These are phyloP conservation scores for Plagodis dolabraria DNA, from an alignment of 2,888 invertebrate species.

Conservation along the genomic window DNA sequence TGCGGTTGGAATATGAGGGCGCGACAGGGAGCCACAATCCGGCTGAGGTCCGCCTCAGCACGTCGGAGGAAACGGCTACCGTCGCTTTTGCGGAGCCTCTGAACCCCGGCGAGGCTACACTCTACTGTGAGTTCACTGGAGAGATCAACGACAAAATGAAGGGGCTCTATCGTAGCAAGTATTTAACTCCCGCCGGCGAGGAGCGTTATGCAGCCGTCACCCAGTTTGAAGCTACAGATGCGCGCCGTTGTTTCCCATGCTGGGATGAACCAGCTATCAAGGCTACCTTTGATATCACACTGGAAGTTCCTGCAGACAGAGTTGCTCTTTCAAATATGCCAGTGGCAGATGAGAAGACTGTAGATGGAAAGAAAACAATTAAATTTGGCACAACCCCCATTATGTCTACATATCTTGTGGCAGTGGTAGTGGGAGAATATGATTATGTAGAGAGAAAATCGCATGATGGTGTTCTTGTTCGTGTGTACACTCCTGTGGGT, in stretches of 20 bases:
- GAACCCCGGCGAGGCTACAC: slow-evolving; percentile 80
- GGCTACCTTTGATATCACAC: slow-evolving; percentile 95
- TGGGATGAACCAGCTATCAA: slow-evolving; percentile 99
- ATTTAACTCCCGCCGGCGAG: slow-evolving; percentile 89
- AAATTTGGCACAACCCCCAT: slow-evolving; percentile 94
- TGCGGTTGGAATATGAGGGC: slow-evolving; percentile 78
- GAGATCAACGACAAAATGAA: slow-evolving; percentile 96
- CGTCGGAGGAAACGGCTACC: slow-evolving; percentile 88
- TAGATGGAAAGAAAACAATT: slow-evolving; percentile 82
- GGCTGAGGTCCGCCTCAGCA: slow-evolving; percentile 64
- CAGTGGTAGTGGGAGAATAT: slow-evolving; percentile 97
- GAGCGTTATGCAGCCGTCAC: slow-evolving; percentile 94
- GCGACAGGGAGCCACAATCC: slow-evolving; percentile 57
- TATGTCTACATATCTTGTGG: slow-evolving; percentile 98
- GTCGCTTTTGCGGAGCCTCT: slow-evolving; percentile 87
- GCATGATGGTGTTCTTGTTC: slow-evolving; percentile 91
- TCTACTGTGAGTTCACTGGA: slow-evolving; percentile 92
- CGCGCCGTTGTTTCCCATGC: slow-evolving; percentile 97
- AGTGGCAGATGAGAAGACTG: slow-evolving; percentile 76
- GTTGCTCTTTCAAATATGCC: slow-evolving; percentile 98
- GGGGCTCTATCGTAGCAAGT: slow-evolving; percentile 97
- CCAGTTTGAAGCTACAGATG: slow-evolving; percentile 96
- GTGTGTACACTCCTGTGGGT: slow-evolving; percentile 94
- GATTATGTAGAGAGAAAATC: slow-evolving; percentile 95
- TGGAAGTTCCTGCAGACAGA: slow-evolving; percentile 91